Percentiles rank a stretch among this genome's conserved stretches.
phyloP scores from a whole-genome alignment of 1,140 invertebrate genomes.

The Pollicipes pollicipes region DNA sequence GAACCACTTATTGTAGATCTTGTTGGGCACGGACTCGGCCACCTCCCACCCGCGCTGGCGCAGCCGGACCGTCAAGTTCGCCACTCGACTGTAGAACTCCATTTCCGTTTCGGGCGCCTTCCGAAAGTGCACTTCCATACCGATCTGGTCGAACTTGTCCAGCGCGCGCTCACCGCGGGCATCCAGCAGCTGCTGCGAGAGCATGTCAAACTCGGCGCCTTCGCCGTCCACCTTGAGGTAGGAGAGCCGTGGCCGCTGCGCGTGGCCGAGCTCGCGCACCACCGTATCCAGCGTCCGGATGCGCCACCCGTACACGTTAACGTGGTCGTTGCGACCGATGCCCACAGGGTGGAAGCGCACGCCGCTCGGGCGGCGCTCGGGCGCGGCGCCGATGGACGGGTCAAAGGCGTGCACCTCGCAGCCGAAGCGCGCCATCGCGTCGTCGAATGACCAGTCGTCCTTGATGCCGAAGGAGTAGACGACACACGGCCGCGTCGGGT shows the following conservation, averaged over 20 bases:
- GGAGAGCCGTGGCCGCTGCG: not conserved
- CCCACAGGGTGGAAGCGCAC: not conserved
- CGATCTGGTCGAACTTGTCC: not conserved
- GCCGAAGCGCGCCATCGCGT: slow-evolving; percentile 15
- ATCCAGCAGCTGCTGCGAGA: slow-evolving; percentile 6
- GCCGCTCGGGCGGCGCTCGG: not conserved
- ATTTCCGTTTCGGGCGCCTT: not conserved
- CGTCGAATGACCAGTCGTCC: slow-evolving; percentile 20
- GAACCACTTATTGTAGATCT: not conserved
- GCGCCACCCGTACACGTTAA: not conserved
- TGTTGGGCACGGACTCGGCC: not conserved
- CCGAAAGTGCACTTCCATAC: not conserved
- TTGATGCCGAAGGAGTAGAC: slow-evolving; percentile 19
- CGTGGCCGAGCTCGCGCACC: not conserved
- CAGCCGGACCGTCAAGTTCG: not conserved
- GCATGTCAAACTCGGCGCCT: slow-evolving; percentile 7
- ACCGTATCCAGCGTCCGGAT: not conserved
- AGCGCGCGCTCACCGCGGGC: not conserved
- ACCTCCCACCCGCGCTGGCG: not conserved
- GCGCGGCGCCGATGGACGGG: slow-evolving; percentile 12
- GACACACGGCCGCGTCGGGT: slow-evolving; percentile 4
- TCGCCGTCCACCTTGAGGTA: slow-evolving; percentile 7
- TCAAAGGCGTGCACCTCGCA: slow-evolving; percentile 20
- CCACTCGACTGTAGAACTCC: not conserved
- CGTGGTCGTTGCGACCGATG: not conserved